These are phyloP conservation scores for Furnarius figulus DNA, from an alignment of 2,113 vertebrate genomes.

Conservation along the genomic window DNA sequence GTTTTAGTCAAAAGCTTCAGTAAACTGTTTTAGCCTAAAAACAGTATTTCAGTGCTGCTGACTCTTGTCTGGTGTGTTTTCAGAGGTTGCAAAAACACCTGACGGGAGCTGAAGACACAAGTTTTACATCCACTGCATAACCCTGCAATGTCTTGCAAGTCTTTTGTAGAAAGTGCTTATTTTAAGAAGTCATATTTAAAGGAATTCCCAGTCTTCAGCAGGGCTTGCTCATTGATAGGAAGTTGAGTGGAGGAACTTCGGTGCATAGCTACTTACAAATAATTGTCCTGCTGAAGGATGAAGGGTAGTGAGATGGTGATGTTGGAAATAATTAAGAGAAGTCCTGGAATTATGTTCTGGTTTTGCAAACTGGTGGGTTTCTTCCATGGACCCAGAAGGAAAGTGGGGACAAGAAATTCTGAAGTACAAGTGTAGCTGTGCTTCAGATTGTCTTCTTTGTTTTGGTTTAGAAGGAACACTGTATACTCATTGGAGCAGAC, in stretches of 20 bases:
- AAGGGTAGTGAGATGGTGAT: background rate
- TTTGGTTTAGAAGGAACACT: background rate
- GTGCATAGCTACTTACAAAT: background rate
- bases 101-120: background rate
- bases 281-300: background rate
- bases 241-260: background rate
- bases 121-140: background rate
- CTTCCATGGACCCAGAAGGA: background rate
- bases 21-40: background rate
- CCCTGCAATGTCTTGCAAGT: background rate
- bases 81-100: background rate
- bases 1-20: background rate
- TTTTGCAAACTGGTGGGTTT: background rate
- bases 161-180: background rate
- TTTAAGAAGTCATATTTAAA: background rate
- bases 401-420: background rate
- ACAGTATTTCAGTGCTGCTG: background rate
- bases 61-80: background rate
- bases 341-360: background rate
- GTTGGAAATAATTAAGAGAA: background rate
- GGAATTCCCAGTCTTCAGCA: background rate
- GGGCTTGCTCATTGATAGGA: background rate
- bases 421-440: background rate
- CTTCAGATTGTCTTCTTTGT: background rate
- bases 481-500: accelerated